Percentiles rank a stretch among this genome's conserved stretches.
phyloP scores from a whole-genome alignment of 2,113 vertebrate genomes.

The Thunnus maccoyii region DNA sequence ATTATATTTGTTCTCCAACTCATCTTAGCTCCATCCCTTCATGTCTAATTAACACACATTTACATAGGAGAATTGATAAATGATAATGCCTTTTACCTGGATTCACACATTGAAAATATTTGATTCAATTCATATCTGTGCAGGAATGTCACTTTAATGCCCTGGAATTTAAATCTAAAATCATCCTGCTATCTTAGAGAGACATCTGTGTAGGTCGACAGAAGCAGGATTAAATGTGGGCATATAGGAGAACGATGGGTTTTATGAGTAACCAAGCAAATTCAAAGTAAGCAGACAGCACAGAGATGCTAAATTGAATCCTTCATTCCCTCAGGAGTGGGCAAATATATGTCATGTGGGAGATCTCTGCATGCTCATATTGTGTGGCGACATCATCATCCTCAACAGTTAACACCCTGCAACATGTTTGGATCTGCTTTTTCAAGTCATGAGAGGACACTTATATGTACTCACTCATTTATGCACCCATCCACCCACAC shows the following conservation, averaged over 20 bases:
- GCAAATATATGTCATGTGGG: background rate
- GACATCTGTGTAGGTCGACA: slow-evolving; percentile 5
- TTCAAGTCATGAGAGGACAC: slow-evolving; percentile 24
- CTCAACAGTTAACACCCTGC: slow-evolving; percentile 35
- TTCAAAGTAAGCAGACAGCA: slow-evolving; percentile 18
- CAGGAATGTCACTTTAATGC: background rate
- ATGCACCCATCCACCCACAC: background rate
- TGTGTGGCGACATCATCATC: slow-evolving; percentile 21
- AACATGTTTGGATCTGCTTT: slow-evolving; percentile 52
- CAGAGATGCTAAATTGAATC: slow-evolving; percentile 31
- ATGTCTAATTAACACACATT: background rate
- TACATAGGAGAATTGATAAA: background rate
- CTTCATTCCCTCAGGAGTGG: slow-evolving; percentile 7
- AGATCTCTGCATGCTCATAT: slow-evolving; percentile 11
- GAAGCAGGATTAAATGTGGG: slow-evolving; percentile 3
- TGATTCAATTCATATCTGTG: background rate
- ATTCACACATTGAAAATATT: background rate
- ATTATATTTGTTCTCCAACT: background rate
- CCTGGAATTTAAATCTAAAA: background rate
- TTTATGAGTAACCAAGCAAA: background rate
- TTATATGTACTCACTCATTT: background rate
- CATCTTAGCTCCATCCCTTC: background rate
- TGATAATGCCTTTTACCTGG: background rate
- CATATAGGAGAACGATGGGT: background rate
- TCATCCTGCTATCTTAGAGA: background rate